These are phyloP conservation scores for Sebastes kiyomatsui DNA, from an alignment of 2,797 vertebrate species.

Conservation along the genomic window DNA sequence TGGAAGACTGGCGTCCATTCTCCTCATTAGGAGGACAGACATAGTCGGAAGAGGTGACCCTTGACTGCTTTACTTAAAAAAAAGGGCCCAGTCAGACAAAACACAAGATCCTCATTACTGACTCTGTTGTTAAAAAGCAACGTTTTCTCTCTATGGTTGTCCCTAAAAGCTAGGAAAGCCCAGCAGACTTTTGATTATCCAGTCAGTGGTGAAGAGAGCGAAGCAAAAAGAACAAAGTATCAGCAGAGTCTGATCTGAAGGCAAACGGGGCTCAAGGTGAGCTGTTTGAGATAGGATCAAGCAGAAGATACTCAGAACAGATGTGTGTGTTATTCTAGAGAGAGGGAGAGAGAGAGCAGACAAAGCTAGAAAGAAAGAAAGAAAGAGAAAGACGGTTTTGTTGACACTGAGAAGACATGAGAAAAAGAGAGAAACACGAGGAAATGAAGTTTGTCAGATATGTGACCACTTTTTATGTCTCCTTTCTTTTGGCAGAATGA, in stretches of 20 bases:
- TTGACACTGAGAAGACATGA: constrained; percentile 13
- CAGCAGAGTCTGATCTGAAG: constrained; percentile 40
- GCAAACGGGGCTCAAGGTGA: constrained; percentile 45
- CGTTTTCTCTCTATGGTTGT: constrained; percentile 6
- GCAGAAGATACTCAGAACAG: constrained; percentile 28
- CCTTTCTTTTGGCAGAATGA: constrained; percentile 31
- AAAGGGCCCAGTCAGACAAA: constrained; percentile 12
- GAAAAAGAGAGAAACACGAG: background rate
- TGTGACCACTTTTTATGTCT: constrained; percentile 21
- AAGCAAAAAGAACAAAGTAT: constrained; percentile 49
- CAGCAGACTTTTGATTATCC: constrained; percentile 41
- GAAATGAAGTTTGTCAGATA: constrained; percentile 46
- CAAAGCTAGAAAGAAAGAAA: background rate
- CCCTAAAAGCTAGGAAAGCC: constrained; percentile 24
- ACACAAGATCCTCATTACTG: constrained; percentile 57
- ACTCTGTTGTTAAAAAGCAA: constrained; percentile 21
- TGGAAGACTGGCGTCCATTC: constrained; percentile 4
- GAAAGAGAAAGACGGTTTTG: background rate
- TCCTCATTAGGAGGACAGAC: constrained; percentile 57
- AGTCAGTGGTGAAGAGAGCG: constrained; percentile 16
- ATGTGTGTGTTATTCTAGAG: constrained; percentile 33
- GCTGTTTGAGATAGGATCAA: constrained; percentile 46
- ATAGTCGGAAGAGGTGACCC: constrained; percentile 34
- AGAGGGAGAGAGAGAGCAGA: constrained; percentile 3
- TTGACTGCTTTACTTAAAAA: constrained; percentile 42